phyloP scores from a whole-genome alignment of 2,113 vertebrate genomes.

The Oriolus oriolus region DNA sequence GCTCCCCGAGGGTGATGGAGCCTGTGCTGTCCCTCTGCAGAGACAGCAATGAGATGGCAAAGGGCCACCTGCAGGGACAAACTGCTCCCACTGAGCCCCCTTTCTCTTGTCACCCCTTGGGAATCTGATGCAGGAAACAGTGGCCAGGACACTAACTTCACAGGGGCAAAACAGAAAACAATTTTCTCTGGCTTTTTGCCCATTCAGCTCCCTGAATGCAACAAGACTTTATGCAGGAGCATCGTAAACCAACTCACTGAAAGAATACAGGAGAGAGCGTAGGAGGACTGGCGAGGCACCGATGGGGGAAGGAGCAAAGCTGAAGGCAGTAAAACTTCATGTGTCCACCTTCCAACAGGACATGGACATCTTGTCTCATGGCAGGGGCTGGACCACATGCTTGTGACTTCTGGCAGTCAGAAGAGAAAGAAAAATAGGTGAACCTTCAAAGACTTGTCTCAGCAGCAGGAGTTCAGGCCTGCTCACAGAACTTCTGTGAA shows the following conservation, averaged over 20 bases:
- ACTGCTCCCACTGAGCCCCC: background rate
- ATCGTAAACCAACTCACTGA: background rate
- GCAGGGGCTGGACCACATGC: background rate
- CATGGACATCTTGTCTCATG: background rate
- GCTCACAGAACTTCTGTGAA: background rate
- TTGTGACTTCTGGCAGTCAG: background rate
- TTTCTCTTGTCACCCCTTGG: background rate
- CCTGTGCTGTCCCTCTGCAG: background rate
- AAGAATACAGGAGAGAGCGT: background rate
- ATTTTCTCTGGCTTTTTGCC: background rate
- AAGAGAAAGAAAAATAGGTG: background rate
- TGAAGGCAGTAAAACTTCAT: background rate
- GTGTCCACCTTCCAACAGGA: background rate
- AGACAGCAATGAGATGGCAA: background rate
- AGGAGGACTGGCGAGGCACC: background rate
- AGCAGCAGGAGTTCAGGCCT: background rate
- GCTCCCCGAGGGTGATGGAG: background rate
- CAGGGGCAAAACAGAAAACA: accelerated
- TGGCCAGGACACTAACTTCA: background rate
- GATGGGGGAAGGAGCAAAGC: background rate
- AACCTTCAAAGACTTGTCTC: background rate
- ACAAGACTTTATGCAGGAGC: background rate
- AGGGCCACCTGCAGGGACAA: background rate
- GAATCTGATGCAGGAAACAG: background rate
- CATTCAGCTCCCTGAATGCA: background rate